Base-by-base conservation (phyloP, 2,797 vertebrate genomes). In the Aldrovandia affinis region DNA sequence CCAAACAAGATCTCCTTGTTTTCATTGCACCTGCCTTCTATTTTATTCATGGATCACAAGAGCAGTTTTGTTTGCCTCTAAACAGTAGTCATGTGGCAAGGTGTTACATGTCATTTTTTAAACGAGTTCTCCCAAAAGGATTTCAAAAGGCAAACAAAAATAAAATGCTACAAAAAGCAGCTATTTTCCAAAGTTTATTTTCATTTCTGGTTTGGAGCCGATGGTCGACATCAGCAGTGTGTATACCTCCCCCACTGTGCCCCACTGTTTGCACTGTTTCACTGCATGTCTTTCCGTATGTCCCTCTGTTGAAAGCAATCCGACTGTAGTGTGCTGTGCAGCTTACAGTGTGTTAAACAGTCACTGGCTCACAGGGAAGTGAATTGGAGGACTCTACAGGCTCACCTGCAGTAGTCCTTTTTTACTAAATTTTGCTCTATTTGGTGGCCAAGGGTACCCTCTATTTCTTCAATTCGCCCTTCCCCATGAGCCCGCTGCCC, bases 71-170 rank as follows among this genome's bases (percentile, higher is more conserved):
- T 92, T 91, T 91, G 86, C 88, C 92, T 94, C 94, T 90, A 18
- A 93, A 86, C 50, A 90, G 84, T 92, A 89, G 88, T 94, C 93
- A 93, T 90, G 93, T 92, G 91, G 90, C 93, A 92, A 93, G 91
- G 91, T 88, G 91, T 94, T 93, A 94, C 92, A 93, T 95, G 93
- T 93, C 92, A 89, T 87, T 90, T 82, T 86, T 95, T 93, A 96
- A 95, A 94, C 93, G 92, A 92, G 80, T 70, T 70, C 39, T 28
- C 83, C 86, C 94, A 93, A 94, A 95, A 93, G 92, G 90, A 89
- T 91, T 92, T 89, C 86, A 91, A 91, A 90, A 88, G 90, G 85
- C 88, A 70, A 79, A 83, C 22, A 75, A 63, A 36, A 36, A 28
- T 4, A 22, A 28, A 39, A 70, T 8, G 28, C 30, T 83, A 33